Conservation (phyloP, 2,797 vertebrate species). For the Microhierax caerulescens region DNA sequence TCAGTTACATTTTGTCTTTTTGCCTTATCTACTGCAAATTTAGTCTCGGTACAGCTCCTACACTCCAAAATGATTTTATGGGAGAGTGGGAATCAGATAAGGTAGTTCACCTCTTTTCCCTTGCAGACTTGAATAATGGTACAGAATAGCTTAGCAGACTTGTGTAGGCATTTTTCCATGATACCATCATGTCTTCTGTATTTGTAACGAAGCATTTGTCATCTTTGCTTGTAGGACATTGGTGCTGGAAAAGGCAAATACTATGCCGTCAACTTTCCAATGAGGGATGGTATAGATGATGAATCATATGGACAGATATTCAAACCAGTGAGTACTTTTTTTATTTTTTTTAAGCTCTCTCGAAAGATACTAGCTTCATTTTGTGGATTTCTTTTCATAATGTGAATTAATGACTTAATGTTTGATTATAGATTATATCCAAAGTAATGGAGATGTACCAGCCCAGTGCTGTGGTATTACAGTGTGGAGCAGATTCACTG, state of each 20-base stretch:
- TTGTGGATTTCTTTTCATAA: neutral
- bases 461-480: conserved; percentile 85
- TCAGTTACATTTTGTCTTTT: neutral
- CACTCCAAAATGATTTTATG: neutral
- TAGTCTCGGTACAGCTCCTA: neutral
- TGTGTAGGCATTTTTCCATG: neutral
- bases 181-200: neutral
- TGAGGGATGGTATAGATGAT: conserved; percentile 91
- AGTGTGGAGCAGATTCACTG: conserved; percentile 86
- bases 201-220: neutral
- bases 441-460: conserved; percentile 92
- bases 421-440: conserved; percentile 80
- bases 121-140: neutral
- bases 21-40: neutral
- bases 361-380: neutral
- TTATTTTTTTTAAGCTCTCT: neutral
- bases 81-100: neutral
- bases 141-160: neutral
- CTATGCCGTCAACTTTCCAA: conserved; percentile 92
- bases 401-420: neutral
- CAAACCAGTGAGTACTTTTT: conserved; percentile 84
- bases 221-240: conserved; percentile 81
- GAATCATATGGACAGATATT: conserved; percentile 91
- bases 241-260: conserved; percentile 95
- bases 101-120: neutral